Conservation (phyloP, 2,113 vertebrate genomes). For the Aphyosemion australe region DNA sequence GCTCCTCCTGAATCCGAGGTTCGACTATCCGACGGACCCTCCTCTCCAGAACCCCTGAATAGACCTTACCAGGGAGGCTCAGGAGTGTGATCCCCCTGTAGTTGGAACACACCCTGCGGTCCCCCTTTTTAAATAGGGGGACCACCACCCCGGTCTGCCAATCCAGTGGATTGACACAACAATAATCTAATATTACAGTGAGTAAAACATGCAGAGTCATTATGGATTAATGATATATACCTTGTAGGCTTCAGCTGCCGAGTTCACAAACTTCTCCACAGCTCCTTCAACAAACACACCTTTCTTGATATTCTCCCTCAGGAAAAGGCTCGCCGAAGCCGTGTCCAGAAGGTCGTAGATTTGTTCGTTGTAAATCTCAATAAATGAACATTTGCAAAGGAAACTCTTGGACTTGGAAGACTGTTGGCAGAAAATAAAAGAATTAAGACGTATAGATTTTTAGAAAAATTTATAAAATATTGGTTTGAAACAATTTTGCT, state of each 20-base stretch:
- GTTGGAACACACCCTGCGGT: no score
- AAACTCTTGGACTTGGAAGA: conserved; percentile 88
- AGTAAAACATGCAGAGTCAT: background rate
- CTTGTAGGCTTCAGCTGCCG: conserved; percentile 94
- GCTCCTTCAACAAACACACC: conserved; percentile 95
- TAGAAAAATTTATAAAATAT: background rate
- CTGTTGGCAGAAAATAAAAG: conserved; percentile 67
- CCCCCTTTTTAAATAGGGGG: no score
- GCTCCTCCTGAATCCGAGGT: no score
- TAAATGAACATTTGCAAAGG: conserved; percentile 97
- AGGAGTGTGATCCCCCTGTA: no score
- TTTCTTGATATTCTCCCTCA: conserved; percentile 96
- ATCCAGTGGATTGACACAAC: no score
- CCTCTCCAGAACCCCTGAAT: no score
- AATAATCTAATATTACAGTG: no score
- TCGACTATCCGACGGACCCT: no score
- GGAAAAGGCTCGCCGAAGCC: conserved; percentile 89
- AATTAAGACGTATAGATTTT: background rate
- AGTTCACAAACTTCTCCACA: conserved; percentile 89
- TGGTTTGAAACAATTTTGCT: background rate
- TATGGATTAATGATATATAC: conserved; percentile 62
- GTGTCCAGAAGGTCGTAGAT: conserved; percentile 95
- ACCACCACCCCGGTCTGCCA: no score
- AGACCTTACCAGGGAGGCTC: no score
- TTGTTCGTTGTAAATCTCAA: conserved; percentile 98